phyloP scores from a whole-genome alignment of 2,113 vertebrate species.

The Perca fluviatilis region DNA sequence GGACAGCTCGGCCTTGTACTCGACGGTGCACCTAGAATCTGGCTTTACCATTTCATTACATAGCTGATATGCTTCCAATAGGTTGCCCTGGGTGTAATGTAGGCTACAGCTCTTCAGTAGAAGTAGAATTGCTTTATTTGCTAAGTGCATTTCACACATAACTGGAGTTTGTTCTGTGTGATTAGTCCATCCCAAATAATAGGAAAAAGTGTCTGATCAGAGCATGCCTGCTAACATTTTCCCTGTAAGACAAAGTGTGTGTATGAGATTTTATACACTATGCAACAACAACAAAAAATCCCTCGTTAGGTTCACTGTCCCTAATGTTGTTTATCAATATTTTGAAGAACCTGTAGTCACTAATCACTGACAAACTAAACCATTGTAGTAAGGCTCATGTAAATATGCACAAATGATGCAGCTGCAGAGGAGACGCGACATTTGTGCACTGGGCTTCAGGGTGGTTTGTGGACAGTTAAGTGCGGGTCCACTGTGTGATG shows the following conservation, averaged over 20 bases:
- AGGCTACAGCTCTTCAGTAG: background rate
- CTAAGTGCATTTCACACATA: background rate
- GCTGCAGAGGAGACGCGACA: fast-evolving
- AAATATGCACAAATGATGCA: background rate
- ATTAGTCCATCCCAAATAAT: background rate
- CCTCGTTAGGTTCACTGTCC: background rate
- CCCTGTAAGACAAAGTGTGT: no score
- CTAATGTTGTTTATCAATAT: background rate
- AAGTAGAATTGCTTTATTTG: background rate
- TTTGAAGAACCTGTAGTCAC: background rate
- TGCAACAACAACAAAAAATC: background rate
- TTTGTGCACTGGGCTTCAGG: background rate
- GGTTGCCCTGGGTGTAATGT: background rate
- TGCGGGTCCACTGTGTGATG: no score
- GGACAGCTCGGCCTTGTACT: constrained; percentile 51
- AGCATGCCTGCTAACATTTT: no score
- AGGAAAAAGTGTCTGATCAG: background rate
- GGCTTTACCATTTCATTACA: constrained; percentile 22
- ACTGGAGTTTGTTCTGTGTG: constrained; percentile 6
- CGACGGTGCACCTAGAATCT: constrained; percentile 39
- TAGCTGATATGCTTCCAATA: background rate
- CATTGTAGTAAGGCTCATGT: no score
- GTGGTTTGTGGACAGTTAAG: background rate
- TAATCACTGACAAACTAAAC: background rate
- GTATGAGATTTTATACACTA: no score